Conservation (phyloP, 2,113 vertebrate genomes). For the Mesoclemmys tuberculata region DNA sequence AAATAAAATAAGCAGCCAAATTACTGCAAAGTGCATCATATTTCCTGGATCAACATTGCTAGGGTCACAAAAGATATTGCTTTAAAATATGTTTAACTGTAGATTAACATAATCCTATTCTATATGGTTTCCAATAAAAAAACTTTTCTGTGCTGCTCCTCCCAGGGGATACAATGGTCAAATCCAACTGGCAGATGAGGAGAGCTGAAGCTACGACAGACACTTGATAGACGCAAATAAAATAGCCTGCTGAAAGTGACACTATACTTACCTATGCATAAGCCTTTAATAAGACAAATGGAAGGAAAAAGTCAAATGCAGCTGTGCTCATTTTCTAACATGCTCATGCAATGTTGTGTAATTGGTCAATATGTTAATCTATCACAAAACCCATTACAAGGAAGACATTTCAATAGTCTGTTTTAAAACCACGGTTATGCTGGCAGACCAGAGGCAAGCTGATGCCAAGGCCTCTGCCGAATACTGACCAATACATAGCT, state of each 20-base stretch:
- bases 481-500: background rate
- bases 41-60: constrained; percentile 49
- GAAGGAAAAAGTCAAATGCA: background rate
- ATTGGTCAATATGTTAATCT: background rate
- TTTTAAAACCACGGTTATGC: background rate
- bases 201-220: constrained; percentile 14
- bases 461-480: background rate
- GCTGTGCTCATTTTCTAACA: background rate
- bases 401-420: background rate
- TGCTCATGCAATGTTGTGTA: background rate
- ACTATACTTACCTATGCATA: background rate
- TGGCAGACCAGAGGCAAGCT: background rate
- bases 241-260: constrained; percentile 29
- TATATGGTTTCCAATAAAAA: constrained; percentile 63
- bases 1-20: constrained; percentile 79
- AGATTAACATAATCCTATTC: constrained; percentile 71
- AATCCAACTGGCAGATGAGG: constrained; percentile 12
- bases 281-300: constrained; percentile 26
- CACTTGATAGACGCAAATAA: constrained; percentile 70
- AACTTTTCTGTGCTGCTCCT: background rate
- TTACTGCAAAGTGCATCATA: constrained; percentile 60
- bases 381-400: background rate
- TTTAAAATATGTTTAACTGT: constrained; percentile 71
- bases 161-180: constrained; percentile 51
- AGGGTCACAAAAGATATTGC: constrained; percentile 71